Evolutionary conservation across 2,888 invertebrate species (phyloP).

Genomic region (Baronia brevicornis): DNA sequence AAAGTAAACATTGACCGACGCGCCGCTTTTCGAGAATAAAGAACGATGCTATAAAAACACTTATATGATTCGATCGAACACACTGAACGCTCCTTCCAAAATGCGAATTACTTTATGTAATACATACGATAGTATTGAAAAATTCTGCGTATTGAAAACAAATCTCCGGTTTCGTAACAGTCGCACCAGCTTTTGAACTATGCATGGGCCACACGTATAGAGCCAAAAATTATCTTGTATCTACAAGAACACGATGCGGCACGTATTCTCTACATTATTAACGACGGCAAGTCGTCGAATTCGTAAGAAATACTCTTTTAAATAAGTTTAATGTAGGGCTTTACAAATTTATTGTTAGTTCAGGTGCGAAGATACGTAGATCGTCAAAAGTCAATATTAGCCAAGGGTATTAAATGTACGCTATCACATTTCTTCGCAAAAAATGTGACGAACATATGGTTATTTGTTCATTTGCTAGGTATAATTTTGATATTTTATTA

Average conservation of each 20-base stretch:
- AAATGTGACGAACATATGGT: conserved; percentile 29
- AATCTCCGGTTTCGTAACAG: conserved; percentile 13
- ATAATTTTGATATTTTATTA: no score
- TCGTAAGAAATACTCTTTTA: conserved; percentile 13
- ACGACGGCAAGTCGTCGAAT: conserved; percentile 10
- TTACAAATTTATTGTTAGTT: conserved; percentile 43
- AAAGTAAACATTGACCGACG: conserved; percentile 53
- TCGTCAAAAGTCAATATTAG: conserved; percentile 51
- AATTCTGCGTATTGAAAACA: conserved; percentile 24
- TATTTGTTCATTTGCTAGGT: no score
- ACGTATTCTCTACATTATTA: conserved; percentile 6
- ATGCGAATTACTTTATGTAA: no score
- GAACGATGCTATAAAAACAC: conserved; percentile 39
- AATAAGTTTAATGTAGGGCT: conserved; percentile 16
- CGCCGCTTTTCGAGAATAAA: conserved; percentile 33
- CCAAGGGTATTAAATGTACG: conserved; percentile 34
- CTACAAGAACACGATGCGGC: conserved; percentile 1
- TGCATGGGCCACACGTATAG: conserved; percentile 27
- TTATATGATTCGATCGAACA: no score
- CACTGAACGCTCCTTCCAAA: no score
- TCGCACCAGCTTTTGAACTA: conserved; percentile 24
- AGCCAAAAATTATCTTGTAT: conserved; percentile 19
- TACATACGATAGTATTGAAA: conserved; percentile 17
- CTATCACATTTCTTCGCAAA: conserved; percentile 63
- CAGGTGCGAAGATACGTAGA: conserved; percentile 65